phyloP scores from a whole-genome alignment of 2,888 invertebrate species.

The Gymnoscelis rufifasciata region DNA sequence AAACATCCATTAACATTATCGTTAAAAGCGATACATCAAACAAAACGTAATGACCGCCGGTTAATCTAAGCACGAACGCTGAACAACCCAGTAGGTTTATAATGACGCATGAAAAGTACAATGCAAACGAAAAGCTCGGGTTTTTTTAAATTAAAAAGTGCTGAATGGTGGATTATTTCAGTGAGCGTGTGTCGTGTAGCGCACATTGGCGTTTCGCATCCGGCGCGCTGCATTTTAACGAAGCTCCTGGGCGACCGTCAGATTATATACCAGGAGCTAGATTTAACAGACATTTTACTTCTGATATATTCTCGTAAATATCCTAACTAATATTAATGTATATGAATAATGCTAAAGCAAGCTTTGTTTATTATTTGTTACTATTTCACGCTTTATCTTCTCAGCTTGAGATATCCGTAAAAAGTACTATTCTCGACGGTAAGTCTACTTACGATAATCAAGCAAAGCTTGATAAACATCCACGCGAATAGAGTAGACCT shows the following conservation, averaged over 20 bases:
- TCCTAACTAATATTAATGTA: no score
- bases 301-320: no score
- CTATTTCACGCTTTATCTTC: no score
- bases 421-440: no score
- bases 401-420: no score
- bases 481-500: no score
- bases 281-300: no score
- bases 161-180: conserved; percentile 48
- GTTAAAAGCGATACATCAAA: conserved; percentile 27
- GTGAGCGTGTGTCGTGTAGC: conserved; percentile 47
- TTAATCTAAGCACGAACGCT: conserved; percentile 22
- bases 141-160: conserved; percentile 54
- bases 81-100: conserved; percentile 27
- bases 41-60: conserved; percentile 24
- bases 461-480: no score
- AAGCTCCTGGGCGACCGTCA: conserved; percentile 35
- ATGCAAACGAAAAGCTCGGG: conserved; percentile 38
- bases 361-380: no score
- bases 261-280: conserved; percentile 23
- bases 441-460: no score
- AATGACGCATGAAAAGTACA: conserved; percentile 44
- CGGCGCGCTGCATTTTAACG: conserved; percentile 65
- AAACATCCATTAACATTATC: conserved; percentile 27
- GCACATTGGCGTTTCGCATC: conserved; percentile 58
- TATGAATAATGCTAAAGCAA: no score